A percentile compares a stretch with the other conserved stretches of the same genome.
These are phyloP conservation scores for Dasyurus viverrinus DNA, from an alignment of 2,113 vertebrate genomes.

Conservation along the genomic window DNA sequence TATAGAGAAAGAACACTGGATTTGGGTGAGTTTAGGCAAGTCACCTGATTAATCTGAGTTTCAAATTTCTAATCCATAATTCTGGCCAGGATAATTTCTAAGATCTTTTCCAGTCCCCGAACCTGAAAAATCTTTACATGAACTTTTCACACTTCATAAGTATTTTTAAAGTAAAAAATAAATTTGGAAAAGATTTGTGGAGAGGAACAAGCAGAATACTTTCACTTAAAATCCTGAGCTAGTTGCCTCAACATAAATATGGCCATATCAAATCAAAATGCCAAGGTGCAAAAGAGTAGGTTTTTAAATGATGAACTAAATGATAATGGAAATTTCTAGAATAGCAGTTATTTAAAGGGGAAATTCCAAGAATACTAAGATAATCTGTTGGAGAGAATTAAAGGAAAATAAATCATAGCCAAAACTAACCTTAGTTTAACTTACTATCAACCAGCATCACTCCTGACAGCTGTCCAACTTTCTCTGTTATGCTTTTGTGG, in stretches of 20 bases:
- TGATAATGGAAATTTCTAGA: neutral
- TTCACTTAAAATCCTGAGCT: neutral
- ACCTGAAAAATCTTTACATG: neutral
- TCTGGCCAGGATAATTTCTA: neutral
- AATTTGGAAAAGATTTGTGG: neutral
- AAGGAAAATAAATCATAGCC: neutral
- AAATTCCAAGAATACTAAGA: neutral
- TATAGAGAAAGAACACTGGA: neutral
- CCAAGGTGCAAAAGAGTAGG: neutral
- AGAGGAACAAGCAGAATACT: neutral
- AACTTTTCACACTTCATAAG: conserved; percentile 18
- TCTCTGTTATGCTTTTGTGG: conserved; percentile 25
- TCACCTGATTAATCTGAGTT: neutral
- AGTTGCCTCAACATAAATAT: neutral
- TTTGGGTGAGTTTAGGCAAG: neutral
- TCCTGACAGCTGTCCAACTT: conserved; percentile 27
- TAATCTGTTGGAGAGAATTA: neutral
- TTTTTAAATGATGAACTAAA: neutral
- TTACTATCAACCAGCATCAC: neutral
- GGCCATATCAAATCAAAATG: neutral
- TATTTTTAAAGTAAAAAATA: conserved; percentile 14
- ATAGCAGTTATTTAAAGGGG: neutral
- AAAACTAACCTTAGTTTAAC: conserved; percentile 23
- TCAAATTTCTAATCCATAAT: neutral
- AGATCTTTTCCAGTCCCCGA: neutral